Evolutionary conservation across 2,888 invertebrate genomes (phyloP).

Genomic region (Hyposoter dolosus): DNA sequence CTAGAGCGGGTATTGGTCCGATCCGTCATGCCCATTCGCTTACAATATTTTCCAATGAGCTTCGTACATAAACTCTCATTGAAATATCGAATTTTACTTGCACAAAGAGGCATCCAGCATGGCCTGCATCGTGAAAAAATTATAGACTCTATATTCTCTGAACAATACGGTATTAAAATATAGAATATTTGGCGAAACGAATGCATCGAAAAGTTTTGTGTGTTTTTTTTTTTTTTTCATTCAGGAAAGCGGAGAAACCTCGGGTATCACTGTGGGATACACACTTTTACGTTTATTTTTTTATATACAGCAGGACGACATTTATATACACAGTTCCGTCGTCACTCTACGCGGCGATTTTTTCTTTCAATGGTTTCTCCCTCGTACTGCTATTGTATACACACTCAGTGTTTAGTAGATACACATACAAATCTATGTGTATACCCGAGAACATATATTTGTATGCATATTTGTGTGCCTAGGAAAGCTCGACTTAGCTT

Average conservation of each 20-base stretch:
- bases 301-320: not conserved
- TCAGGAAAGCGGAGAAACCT: slow-evolving; percentile 11
- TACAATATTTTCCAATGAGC: not conserved
- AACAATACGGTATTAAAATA: not conserved
- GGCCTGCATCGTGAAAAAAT: not conserved
- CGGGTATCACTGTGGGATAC: not conserved
- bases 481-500: slow-evolving; percentile 14
- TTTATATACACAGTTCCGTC: slow-evolving; percentile 28
- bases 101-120: not conserved
- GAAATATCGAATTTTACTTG: not conserved
- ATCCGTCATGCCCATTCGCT: not conserved
- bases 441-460: no score
- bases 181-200: not conserved
- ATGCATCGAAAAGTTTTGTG: not conserved
- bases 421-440: not conserved
- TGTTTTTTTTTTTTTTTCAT: not conserved
- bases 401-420: not conserved
- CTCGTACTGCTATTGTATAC: not conserved
- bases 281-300: not conserved
- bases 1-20: not conserved
- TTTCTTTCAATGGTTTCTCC: slow-evolving; percentile 15
- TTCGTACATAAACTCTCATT: not conserved
- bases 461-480: not conserved
- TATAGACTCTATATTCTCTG: not conserved
- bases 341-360: slow-evolving; percentile 20